Base-by-base conservation (phyloP, 2,888 invertebrate species). In the Drosophila ezoana region DNA sequence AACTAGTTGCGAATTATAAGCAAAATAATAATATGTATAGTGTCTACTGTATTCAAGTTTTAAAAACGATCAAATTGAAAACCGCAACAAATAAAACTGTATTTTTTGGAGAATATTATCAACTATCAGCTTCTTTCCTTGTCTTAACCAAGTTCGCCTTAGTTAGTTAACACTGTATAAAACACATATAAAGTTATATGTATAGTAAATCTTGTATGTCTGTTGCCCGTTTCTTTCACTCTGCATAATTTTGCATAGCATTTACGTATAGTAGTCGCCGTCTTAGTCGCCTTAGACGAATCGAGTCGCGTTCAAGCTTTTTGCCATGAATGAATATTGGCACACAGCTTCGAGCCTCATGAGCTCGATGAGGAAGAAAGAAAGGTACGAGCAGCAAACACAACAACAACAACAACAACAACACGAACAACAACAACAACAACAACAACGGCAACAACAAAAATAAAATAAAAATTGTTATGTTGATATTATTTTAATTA, bases 401-500 rank as follows among this genome's bases (percentile, higher is more conserved):
- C 18, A 38, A 16, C 51, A 61, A 47, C 57, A 61, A 56, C 60
- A 75, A 76, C 58, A 70, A 62, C 35, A 59, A 23, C 48, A 58
- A 49, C 38, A 56, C n/a, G 44, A 58, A 49, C 14, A n/a, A 0
- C 32, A 10, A 23, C 48, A 58, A 49, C 38, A 56, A 16, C 48
- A 58, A 49, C 14, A n/a, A 0, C 32, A 10, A 23, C 8, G 20
- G 37, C 33, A 38, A 38, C 51, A 61, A 51, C 57, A 61, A 58
- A 62, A 75, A 74, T 60, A 70, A 62, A 79, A 76, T 78, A 76
- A 84, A 90, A 89, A 87, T 90, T 90, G 89, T 86, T 89, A 86
- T 90, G 86, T 82, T 88, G 87, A 81, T 89, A 90, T 90, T 90
- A 89, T 90, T 89, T 89, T 89, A 89, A 89, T 89, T 90, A 89